A percentile compares a stretch with the other conserved stretches of the same genome.
These are phyloP conservation scores for Mus spretus DNA, from an alignment of 2,797 vertebrate species.

Conservation along the genomic window DNA sequence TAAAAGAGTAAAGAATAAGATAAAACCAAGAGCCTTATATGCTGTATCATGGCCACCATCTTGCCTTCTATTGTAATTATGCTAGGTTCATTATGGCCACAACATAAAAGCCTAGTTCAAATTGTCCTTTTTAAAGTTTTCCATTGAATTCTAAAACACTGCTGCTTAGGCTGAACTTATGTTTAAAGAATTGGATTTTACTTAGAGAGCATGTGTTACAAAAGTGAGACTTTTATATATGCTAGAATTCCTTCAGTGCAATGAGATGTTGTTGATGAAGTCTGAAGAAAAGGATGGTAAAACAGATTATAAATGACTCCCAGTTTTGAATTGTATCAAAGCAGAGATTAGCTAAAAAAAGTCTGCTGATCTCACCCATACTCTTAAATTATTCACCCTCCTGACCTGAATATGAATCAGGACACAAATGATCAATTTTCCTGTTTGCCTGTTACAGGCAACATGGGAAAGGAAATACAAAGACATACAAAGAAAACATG, in stretches of 20 bases:
- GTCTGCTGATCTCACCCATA: background rate
- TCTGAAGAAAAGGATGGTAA: background rate
- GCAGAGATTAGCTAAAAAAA: background rate
- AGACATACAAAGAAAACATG: slow-evolving; percentile 6
- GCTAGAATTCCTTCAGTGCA: background rate
- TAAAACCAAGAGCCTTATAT: too few species aligned
- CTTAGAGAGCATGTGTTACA: slow-evolving; percentile 1
- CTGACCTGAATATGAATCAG: background rate
- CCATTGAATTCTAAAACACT: background rate
- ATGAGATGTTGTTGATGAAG: background rate
- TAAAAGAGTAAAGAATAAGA: too few species aligned
- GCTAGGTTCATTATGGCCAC: background rate
- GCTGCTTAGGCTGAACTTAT: background rate
- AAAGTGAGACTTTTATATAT: background rate
- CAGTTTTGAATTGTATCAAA: background rate
- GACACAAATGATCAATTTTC: background rate
- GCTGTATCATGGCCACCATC: too few species aligned
- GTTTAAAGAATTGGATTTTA: background rate
- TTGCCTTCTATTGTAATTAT: background rate
- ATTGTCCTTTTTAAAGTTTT: background rate
- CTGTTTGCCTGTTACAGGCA: background rate
- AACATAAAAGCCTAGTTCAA: background rate
- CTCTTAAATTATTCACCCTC: background rate
- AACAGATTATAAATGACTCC: background rate
- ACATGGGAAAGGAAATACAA: background rate